Evolutionary conservation across 2,797 vertebrate species (phyloP), one percentile per base, ranked within the genome.

Genomic region (Streptopelia turtur): DNA sequence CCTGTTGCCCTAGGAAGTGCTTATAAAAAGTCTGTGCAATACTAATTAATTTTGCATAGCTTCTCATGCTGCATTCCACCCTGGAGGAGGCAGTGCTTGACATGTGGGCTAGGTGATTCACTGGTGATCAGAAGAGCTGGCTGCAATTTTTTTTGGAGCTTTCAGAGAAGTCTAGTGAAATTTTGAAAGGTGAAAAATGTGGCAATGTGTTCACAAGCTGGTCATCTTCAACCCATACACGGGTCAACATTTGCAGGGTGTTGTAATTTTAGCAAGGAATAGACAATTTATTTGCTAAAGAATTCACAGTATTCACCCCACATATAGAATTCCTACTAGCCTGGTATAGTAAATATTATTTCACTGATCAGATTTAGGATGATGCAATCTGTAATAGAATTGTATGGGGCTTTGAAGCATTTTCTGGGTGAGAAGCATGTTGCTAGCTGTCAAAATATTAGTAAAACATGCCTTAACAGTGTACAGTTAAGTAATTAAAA

Each of bases 31-130:
- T 65, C 65, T 77, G 11, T 78, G 75, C 53, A 83, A 56, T 89
- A 64, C 53, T 66, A 96, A 92, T 96, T 90, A 94, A 89, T 95
- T 92, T 89, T 92, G 65, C 75, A 63, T 89, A 87, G 77, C 0
- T 2, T 93, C 85, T 93, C 64, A 80, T 69, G 55, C 83, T 68
- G 64, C 65, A 85, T 96, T 96, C 87, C 55, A 45, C 61, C 75
- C 75, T 85, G 71, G 83, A 94, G 94, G 83, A 93, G 71, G 65
- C 71, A 85, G 52, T 35, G 69, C 88, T 94, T 93, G 53, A 59
- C 94, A 83, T 96, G 94, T 87, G 89, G 94, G 92, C 91, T 90
- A 94, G 83, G 93, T 94, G 90, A 93, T 92, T 95, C 86, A 89
- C 43, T 45, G 68, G 60, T 75, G 91, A 94, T 89, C 57, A 49